Percentiles rank a stretch among this genome's conserved stretches.
Evolutionary conservation across 2,113 vertebrate genomes (phyloP).

Genomic region (Dryoscopus gambensis): DNA sequence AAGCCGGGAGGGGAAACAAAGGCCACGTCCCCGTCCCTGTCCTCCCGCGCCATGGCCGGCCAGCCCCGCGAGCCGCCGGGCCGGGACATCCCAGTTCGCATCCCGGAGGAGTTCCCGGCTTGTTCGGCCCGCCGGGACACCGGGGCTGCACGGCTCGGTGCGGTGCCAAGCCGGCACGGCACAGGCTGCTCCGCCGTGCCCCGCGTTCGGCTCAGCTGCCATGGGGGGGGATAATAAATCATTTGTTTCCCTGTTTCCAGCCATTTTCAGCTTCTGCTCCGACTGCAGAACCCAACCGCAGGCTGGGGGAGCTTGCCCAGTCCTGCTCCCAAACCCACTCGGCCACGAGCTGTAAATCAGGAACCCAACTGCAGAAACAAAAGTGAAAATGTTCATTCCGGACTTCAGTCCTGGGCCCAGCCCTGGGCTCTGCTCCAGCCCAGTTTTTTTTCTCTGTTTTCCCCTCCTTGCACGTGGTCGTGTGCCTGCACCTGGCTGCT

Average conservation of each 20-base stretch:
- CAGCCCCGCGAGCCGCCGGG: accelerated
- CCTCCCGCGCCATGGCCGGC: neutral
- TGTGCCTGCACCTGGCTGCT: neutral
- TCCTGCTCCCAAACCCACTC: neutral
- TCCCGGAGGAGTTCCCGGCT: accelerated
- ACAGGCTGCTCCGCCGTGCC: neutral
- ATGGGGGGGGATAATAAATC: neutral
- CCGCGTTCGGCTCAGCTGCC: neutral
- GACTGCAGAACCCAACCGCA: neutral
- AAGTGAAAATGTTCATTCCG: neutral
- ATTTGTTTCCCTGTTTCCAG: neutral
- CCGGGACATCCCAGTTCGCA: accelerated
- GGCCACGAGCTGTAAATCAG: neutral
- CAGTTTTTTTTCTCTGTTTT: accelerated
- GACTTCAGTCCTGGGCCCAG: neutral
- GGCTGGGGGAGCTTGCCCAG: neutral
- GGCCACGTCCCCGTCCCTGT: neutral
- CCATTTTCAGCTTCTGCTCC: neutral
- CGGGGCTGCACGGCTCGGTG: accelerated
- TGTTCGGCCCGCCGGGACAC: accelerated
- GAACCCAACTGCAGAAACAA: neutral
- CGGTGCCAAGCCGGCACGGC: accelerated
- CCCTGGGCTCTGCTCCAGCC: neutral
- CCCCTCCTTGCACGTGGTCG: accelerated
- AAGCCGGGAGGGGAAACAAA: slow-evolving; percentile 36